Evolutionary conservation across 1,140 invertebrate genomes (phyloP).

Genomic region (Sesamia nonagrioides): DNA sequence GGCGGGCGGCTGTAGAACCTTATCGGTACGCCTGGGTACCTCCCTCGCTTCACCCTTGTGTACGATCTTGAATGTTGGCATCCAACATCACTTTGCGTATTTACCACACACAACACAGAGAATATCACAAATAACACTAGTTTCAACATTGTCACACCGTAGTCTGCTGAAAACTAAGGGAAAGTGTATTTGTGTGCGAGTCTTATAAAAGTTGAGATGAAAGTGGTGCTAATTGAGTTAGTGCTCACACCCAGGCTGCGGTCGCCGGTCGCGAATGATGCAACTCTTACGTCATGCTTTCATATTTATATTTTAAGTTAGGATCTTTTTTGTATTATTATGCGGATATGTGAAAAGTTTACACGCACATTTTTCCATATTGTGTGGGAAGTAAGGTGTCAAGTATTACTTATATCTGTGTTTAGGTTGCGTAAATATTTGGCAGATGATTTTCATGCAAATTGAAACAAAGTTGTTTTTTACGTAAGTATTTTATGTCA

Average conservation of each 20-base stretch:
- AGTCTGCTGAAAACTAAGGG: slow-evolving; percentile 71
- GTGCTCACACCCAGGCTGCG: slow-evolving; percentile 48
- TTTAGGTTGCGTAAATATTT: slow-evolving; percentile 28
- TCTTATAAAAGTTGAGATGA: slow-evolving; percentile 78
- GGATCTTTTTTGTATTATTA: slow-evolving; percentile 7
- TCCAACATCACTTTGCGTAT: slow-evolving; percentile 55
- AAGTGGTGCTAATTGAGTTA: slow-evolving; percentile 83
- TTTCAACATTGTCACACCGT: slow-evolving; percentile 50
- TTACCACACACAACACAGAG: slow-evolving; percentile 57
- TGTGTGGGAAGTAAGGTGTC: slow-evolving; percentile 23
- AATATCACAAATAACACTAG: slow-evolving; percentile 50
- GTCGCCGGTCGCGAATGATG: slow-evolving; percentile 45
- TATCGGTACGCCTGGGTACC: slow-evolving; percentile 67
- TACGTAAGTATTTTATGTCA: not conserved
- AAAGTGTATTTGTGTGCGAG: slow-evolving; percentile 63
- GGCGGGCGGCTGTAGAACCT: slow-evolving; percentile 73
- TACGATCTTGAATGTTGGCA: slow-evolving; percentile 54
- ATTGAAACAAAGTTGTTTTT: not conserved
- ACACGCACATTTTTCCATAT: not conserved
- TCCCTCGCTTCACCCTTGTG: slow-evolving; percentile 73
- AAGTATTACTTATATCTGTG: not conserved
- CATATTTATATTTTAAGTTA: slow-evolving; percentile 23
- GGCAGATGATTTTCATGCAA: not conserved
- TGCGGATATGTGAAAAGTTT: slow-evolving; percentile 30
- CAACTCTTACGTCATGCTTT: slow-evolving; percentile 50